Percentiles rank a stretch among this genome's conserved stretches.
phyloP scores from a whole-genome alignment of 2,113 vertebrate species.

The Malurus alboscapulatus region DNA sequence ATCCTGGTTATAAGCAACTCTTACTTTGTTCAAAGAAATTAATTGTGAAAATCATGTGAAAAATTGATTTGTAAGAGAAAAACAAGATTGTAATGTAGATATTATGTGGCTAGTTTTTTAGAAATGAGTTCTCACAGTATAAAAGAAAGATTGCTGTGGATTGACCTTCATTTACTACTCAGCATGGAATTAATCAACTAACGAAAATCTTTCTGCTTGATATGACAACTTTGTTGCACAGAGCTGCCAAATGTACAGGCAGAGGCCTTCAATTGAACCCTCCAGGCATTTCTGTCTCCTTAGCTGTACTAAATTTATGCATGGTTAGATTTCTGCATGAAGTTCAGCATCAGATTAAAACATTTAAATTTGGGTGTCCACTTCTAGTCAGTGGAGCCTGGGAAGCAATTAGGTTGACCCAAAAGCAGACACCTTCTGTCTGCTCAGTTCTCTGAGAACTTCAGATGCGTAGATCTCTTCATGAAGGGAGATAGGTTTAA shows the following conservation, averaged over 20 bases:
- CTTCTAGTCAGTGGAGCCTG: background rate
- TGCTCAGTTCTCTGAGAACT: background rate
- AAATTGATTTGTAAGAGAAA: background rate
- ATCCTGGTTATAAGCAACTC: background rate
- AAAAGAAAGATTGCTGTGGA: background rate
- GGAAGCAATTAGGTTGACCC: background rate
- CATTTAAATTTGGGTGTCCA: background rate
- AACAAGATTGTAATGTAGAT: background rate
- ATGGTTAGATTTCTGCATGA: background rate
- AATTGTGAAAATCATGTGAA: background rate
- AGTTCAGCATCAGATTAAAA: background rate
- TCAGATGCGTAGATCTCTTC: background rate
- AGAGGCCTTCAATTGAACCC: background rate
- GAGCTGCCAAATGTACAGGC: background rate
- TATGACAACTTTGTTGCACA: background rate
- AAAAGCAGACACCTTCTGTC: background rate
- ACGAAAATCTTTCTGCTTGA: background rate
- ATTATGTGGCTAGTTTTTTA: background rate
- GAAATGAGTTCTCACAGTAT: background rate
- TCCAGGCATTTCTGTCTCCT: background rate
- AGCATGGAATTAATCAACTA: background rate
- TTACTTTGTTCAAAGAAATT: background rate
- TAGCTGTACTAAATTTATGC: background rate
- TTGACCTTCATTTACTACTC: slow-evolving; percentile 3
- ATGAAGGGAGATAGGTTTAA: background rate